A percentile compares a stretch with the other conserved stretches of the same genome.
Evolutionary conservation across 2,797 vertebrate genomes (phyloP).

Genomic region (Orestias chungarensis): DNA sequence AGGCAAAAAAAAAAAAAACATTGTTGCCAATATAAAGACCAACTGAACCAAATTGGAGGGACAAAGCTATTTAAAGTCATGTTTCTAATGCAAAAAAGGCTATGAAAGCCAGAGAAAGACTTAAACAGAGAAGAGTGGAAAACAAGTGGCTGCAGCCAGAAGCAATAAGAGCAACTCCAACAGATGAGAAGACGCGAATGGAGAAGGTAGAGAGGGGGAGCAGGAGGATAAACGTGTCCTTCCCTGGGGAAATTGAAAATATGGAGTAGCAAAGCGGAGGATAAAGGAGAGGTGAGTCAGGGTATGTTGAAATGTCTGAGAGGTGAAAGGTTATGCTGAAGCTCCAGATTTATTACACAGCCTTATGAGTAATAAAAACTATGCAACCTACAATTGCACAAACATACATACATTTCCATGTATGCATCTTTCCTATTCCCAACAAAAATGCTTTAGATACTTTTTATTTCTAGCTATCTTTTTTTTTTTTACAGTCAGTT

Average conservation of each 20-base stretch:
- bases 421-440: neutral
- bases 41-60: constrained; percentile 28
- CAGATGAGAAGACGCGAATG: neutral
- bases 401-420: neutral
- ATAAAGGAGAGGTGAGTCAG: constrained; percentile 29
- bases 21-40: constrained; percentile 37
- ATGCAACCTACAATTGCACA: neutral
- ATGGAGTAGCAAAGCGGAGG: constrained; percentile 20
- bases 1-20: constrained; percentile 23
- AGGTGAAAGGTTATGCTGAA: constrained; percentile 38
- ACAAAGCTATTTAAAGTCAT: constrained; percentile 18
- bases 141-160: constrained; percentile 28
- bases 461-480: neutral
- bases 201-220: constrained; percentile 8
- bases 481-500: neutral
- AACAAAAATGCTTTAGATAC: neutral
- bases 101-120: constrained; percentile 22
- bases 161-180: constrained; percentile 35
- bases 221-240: constrained; percentile 18
- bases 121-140: constrained; percentile 10
- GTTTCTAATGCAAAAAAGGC: constrained; percentile 41
- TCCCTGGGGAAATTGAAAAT: constrained; percentile 50
- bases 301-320: constrained; percentile 32
- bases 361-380: constrained; percentile 19
- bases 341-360: constrained; percentile 39